Evolutionary conservation across 2,113 vertebrate species (phyloP).

Genomic region (Aplodontia rufa): DNA sequence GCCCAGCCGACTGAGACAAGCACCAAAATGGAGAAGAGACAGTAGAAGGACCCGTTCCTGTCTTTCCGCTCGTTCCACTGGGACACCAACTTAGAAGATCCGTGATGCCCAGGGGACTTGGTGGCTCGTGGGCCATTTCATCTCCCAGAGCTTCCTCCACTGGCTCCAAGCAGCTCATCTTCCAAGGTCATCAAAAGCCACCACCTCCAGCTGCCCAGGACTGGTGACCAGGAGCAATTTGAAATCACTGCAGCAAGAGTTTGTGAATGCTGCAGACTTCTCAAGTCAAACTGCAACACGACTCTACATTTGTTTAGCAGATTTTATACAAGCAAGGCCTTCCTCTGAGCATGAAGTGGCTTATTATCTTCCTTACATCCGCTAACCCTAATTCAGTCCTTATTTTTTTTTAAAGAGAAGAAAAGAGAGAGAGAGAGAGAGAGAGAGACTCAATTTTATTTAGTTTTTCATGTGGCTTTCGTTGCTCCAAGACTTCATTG

Average conservation of each 20-base stretch:
- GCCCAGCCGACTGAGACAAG: neutral
- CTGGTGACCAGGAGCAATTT: neutral
- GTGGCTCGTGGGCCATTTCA: rapidly evolving
- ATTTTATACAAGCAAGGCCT: neutral
- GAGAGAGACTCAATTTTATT: no score
- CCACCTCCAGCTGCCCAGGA: neutral
- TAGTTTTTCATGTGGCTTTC: no score
- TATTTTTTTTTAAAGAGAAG: neutral
- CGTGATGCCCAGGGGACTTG: neutral
- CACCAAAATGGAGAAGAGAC: neutral
- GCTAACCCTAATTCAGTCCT: neutral
- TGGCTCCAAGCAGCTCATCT: rapidly evolving
- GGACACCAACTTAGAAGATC: no score
- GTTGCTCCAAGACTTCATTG: no score
- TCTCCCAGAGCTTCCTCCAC: neutral
- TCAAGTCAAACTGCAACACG: neutral
- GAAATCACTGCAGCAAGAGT: neutral
- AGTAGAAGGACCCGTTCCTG: neutral
- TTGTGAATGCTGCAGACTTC: neutral
- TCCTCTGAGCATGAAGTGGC: neutral
- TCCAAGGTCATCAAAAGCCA: neutral
- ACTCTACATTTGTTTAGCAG: neutral
- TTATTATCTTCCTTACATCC: neutral
- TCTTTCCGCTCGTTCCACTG: neutral
- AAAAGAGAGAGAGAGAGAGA: no score